Conservation (phyloP, 2,888 invertebrate species). For the Lobophora halterata region DNA sequence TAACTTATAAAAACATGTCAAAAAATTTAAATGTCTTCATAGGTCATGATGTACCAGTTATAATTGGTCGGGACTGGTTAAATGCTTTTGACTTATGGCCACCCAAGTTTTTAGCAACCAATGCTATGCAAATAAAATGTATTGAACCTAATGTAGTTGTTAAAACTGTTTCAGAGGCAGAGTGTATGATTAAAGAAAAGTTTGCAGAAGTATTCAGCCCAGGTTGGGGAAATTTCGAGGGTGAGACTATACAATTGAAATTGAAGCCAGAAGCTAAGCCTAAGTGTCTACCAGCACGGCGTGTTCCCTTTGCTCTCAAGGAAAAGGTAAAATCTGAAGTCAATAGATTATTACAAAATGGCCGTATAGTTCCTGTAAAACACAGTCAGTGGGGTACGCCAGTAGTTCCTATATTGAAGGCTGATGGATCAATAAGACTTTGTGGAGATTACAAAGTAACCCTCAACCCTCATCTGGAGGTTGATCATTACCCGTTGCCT, state of each 20-base stretch:
- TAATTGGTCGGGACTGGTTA: no score
- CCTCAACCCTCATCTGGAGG: constrained; percentile 20
- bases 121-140: no score
- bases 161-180: neutral
- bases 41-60: no score
- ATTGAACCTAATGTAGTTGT: neutral
- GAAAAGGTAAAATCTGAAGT: constrained; percentile 22
- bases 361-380: constrained; percentile 6
- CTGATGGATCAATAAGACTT: constrained; percentile 29
- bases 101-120: no score
- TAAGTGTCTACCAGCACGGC: constrained; percentile 14
- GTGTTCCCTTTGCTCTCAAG: constrained; percentile 26
- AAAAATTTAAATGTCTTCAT: no score
- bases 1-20: no score
- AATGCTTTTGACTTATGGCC: no score
- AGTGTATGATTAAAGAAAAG: neutral
- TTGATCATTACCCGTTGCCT: constrained; percentile 17
- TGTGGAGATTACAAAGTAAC: constrained; percentile 32
- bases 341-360: constrained; percentile 1
- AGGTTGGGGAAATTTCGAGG: constrained; percentile 5
- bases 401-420: constrained; percentile 29
- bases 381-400: constrained; percentile 31
- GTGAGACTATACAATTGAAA: constrained; percentile 3
- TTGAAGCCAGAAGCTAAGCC: constrained; percentile 2
- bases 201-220: constrained; percentile 4